Conservation (phyloP, 2,888 invertebrate species). For the Mechanitis messenoides region DNA sequence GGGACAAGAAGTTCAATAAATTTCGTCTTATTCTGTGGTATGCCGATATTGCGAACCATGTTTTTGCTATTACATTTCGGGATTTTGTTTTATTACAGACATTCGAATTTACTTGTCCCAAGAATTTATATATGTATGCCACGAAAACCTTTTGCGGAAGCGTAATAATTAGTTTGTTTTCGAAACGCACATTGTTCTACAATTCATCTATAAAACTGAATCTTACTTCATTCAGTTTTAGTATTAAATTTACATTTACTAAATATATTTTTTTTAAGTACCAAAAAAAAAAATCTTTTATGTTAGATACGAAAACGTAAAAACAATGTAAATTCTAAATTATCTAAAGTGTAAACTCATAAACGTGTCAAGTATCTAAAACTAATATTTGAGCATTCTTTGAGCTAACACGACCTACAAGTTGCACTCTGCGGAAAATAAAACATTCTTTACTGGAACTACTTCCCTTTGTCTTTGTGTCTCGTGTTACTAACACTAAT, state of each 20-base stretch:
- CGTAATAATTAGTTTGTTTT: too few relatives aligned
- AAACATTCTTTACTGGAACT: not conserved
- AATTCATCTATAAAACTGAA: too few relatives aligned
- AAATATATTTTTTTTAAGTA: too few relatives aligned
- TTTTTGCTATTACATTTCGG: slow-evolving; percentile 23
- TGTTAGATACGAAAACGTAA: too few relatives aligned
- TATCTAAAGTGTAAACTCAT: not conserved
- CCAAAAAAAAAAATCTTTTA: too few relatives aligned
- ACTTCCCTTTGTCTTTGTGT: slow-evolving; percentile 10
- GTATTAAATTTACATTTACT: too few relatives aligned
- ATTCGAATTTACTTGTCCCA: slow-evolving; percentile 7
- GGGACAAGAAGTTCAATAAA: slow-evolving; percentile 33
- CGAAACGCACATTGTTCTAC: too few relatives aligned
- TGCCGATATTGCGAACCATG: slow-evolving; percentile 29
- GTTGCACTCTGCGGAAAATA: not conserved
- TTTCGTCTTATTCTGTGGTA: slow-evolving; percentile 29
- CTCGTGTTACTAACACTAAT: slow-evolving; percentile 10
- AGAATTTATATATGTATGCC: slow-evolving; percentile 4
- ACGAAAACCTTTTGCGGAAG: too few relatives aligned
- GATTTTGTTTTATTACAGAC: slow-evolving; percentile 23
- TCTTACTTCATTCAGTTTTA: too few relatives aligned
- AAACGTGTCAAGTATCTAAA: not conserved
- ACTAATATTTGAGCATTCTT: not conserved
- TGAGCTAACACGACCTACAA: not conserved
- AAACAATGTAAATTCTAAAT: too few relatives aligned